Evolutionary conservation across 1,140 invertebrate species (phyloP), one percentile per base, ranked within the genome.

Genomic region (Drosophila elegans): DNA sequence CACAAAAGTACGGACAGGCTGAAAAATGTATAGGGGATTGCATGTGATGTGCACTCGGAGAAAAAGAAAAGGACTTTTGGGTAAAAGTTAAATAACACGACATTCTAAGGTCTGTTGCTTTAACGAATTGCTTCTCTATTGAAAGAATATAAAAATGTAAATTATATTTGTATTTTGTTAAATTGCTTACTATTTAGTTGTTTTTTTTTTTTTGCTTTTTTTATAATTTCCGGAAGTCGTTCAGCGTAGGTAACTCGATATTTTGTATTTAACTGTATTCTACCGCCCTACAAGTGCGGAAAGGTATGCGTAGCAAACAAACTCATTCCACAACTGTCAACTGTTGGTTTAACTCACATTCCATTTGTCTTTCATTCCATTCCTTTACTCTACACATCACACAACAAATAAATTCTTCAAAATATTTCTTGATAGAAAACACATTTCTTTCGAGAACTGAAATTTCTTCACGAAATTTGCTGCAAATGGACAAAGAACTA

Each of bases 401-500:
- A 66, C 45, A 44, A 29, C 49, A 51, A 38, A 66, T 27, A 66
- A 53, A 66, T 66, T 68, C 21, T 36, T 44, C 32, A 36, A 38
- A 63, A 53, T 66, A 66, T 67, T 49, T n/a, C 13, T 12, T 34
- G 7, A 27, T 60, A 46, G 6, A 60, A 61, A 34, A 64, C 42
- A 44, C 16, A 2, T 41, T n/a, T 11, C 44, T 63, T 74, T 73
- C 51, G 32, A 42, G 54, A 73, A 41, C 12, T 46, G 25, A 49
- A 55, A 54, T 63, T 62, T 74, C 7, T 51, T 45, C 42, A 48
- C 16, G 16, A 80, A 84, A 48, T 25, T 39, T 48, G 27, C 13
- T 76, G 4, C 38, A 76, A 48, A 46, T 76, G 21, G 72, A 51
- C 36, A 60, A 69, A 9, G 46, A 75, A n/a, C 21, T 44, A 0